phyloP scores from a whole-genome alignment of 30 jellyfish, hydroid and myxozoan species.

The Cassiopea andromeda region DNA sequence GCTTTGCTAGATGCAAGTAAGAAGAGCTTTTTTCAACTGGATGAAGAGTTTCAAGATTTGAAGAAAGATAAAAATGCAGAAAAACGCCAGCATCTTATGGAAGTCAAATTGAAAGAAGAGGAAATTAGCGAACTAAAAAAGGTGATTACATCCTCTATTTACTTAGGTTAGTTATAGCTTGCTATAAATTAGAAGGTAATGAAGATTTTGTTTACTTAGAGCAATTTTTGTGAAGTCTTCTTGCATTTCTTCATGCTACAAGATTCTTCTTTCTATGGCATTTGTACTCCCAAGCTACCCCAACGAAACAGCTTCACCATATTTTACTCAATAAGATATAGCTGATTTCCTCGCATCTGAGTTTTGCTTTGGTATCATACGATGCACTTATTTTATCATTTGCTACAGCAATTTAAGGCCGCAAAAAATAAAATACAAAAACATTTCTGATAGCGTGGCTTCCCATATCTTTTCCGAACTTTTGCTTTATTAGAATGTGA shows the following conservation, averaged over 20 bases:
- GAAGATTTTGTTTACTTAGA: not conserved
- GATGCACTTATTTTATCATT: no score
- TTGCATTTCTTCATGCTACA: no score
- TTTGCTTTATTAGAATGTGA: no score
- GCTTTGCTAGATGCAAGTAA: constrained; percentile 63
- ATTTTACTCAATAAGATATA: not conserved
- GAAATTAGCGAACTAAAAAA: constrained; percentile 28
- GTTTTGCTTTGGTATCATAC: not conserved
- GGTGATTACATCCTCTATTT: constrained; percentile 27
- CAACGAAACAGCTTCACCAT: not conserved
- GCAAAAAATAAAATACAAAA: no score
- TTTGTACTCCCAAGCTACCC: not conserved
- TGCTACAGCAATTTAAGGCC: no score
- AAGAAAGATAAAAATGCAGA: constrained; percentile 40
- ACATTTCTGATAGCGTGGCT: no score
- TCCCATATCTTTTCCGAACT: no score
- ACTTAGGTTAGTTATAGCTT: not conserved
- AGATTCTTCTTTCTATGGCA: no score
- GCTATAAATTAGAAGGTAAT: not conserved
- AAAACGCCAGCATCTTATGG: constrained; percentile 45
- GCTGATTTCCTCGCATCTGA: not conserved
- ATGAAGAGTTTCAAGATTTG: constrained; percentile 48
- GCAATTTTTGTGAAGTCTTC: not conserved
- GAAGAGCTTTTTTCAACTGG: constrained; percentile 63
- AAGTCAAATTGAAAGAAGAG: constrained; percentile 49